Base-by-base conservation (phyloP, 2,113 vertebrate genomes). In the Aplodontia rufa region DNA sequence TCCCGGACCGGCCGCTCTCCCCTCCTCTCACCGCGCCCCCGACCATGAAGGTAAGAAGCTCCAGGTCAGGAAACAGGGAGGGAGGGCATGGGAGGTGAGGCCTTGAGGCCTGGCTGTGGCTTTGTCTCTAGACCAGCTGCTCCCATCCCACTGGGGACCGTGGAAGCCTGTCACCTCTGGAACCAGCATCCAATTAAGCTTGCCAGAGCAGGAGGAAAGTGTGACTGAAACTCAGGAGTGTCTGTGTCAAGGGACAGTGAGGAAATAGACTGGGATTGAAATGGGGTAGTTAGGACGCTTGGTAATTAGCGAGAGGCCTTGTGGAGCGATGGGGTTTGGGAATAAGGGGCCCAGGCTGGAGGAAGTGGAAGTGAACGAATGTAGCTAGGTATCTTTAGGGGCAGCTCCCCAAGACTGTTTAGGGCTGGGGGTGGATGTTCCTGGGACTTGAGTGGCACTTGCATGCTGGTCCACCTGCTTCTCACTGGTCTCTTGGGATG, bases 11-110 rank as follows among this genome's bases (percentile, higher is more conserved):
- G 91, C 99, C 99, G 0, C 98, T 99, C 26, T 99, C 99, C 0
- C 99, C 99, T 0, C 99, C 99, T 0, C 99, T 99, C 91, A 99
- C 99, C 0, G 99, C 99, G 0, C 99, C 99, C 0, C 99, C 99
- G 82, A 99, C 98, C 97, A 99, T 99, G 99, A 99, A 99, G 99
- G 99, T 99, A 99, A 98, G 98, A 28, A 49, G 3, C 79, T 60
- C 58, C 3, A 35, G 35, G 40, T 45, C 17, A 12, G 42, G 35
- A 28, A 74, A 37, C 6, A 49, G 74, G 51, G 30, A 64, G 22
- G 85, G 75, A n/a, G 53, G 10, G 19, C 5, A 2, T 16, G 19
- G 9, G 13, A 16, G 49, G 64, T 58, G 14, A 14, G 47, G 22
- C 19, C 40, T 12, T 0, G 8, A 49, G 66, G 51, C 37, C 68